Conservation (phyloP, 2,888 invertebrate species). For the Urechis unicinctus region DNA sequence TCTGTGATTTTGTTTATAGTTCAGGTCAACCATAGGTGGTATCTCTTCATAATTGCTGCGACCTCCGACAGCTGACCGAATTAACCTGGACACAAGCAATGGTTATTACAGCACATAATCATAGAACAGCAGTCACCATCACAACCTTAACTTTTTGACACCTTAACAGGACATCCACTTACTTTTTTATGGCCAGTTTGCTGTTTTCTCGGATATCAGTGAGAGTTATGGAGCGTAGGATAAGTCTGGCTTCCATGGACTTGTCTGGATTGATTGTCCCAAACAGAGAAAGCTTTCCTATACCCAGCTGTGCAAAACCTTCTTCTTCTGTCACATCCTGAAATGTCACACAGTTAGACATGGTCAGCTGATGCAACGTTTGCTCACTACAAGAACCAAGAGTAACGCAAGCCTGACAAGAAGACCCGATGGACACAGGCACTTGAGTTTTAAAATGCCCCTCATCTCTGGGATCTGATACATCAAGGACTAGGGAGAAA, state of each 20-base stretch:
- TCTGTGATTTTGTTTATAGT: constrained; percentile 60
- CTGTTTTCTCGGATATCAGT: constrained; percentile 70
- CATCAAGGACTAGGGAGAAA: too few species aligned
- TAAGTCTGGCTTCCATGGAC: constrained; percentile 65
- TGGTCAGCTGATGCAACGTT: too few species aligned
- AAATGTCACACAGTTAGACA: too few species aligned
- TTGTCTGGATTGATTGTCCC: constrained; percentile 65
- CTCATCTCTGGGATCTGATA: too few species aligned
- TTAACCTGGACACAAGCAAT: constrained; percentile 29
- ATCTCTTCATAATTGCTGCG: constrained; percentile 29
- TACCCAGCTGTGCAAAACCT: constrained; percentile 64
- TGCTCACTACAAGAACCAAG: too few species aligned
- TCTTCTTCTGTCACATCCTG: too few species aligned
- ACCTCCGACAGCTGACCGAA: constrained; percentile 35
- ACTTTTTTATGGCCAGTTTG: constrained; percentile 46
- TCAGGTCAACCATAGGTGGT: constrained; percentile 68
- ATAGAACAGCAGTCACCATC: not conserved
- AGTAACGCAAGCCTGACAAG: too few species aligned
- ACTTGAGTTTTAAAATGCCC: too few species aligned
- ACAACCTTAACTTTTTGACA: too few species aligned
- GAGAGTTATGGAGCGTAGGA: constrained; percentile 64
- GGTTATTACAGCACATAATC: not conserved
- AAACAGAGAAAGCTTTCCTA: constrained; percentile 63
- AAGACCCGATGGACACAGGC: too few species aligned
- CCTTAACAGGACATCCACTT: constrained; percentile 8